These are phyloP conservation scores for Sebastes itinus DNA, from an alignment of 2,797 vertebrate genomes.

Conservation along the genomic window DNA sequence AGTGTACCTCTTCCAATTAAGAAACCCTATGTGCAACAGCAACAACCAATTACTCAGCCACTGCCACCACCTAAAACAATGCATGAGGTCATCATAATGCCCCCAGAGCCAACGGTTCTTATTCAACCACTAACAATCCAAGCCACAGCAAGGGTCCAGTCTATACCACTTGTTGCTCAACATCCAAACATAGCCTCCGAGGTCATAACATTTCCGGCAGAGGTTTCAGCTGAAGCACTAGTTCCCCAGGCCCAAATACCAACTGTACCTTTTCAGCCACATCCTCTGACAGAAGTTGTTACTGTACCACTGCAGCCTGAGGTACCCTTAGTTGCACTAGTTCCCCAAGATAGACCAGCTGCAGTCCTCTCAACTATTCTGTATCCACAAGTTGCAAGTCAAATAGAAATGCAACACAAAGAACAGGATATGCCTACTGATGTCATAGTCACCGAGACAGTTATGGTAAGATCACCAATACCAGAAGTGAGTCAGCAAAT, in stretches of 20 bases:
- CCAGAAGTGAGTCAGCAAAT: conserved; percentile 25
- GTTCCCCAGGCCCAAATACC: conserved; percentile 29
- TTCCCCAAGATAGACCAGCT: conserved; percentile 28
- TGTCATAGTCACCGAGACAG: conserved; percentile 17
- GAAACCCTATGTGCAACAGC: conserved; percentile 67
- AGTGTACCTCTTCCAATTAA: conserved; percentile 72
- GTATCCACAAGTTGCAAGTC: conserved; percentile 26
- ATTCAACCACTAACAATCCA: conserved; percentile 48
- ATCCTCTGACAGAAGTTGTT: conserved; percentile 38
- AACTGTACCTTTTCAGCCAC: conserved; percentile 33
- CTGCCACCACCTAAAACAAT: conserved; percentile 24
- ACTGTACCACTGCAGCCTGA: conserved; percentile 29
- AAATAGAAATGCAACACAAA: conserved; percentile 35
- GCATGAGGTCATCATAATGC: conserved; percentile 42
- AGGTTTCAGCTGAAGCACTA: conserved; percentile 13
- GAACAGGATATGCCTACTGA: conserved; percentile 31
- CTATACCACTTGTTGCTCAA: conserved; percentile 26
- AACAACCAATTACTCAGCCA: conserved; percentile 45
- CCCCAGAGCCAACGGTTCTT: conserved; percentile 39
- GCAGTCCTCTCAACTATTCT: not conserved
- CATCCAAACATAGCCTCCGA: conserved; percentile 17
- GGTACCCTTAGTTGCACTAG: conserved; percentile 1
- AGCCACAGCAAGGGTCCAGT: conserved; percentile 23
- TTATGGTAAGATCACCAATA: conserved; percentile 19
- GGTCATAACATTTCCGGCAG: conserved; percentile 3